Evolutionary conservation across 2,113 vertebrate species (phyloP), one percentile per base, ranked within the genome.

Genomic region (Halcyon senegalensis): DNA sequence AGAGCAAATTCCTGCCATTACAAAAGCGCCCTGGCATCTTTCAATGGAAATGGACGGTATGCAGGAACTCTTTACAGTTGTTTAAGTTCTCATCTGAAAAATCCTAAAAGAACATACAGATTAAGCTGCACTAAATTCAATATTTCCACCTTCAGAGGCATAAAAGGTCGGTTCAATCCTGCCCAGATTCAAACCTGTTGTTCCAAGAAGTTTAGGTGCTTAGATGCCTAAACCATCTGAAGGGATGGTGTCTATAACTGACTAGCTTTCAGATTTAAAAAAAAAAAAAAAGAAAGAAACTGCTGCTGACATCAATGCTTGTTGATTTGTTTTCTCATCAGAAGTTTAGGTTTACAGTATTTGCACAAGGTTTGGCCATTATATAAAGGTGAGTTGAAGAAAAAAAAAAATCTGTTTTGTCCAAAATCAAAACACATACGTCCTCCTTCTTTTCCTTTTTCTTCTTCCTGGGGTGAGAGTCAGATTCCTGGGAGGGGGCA

Each of bases 401-500:
- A 97, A 97, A 98, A 96, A 97, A 24, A 51, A 97, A 98, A 89
- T 97, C 85, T 95, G 95, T 90, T 87, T 93, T 97, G 95, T 97
- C 97, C 98, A 97, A 98, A 98, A 97, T 97, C 96, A 98, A 96
- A 97, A 98, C 97, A 95, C 96, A 91, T 98, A 99, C 99, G 98
- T 99, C 99, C 97, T 99, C 99, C 97, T 99, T 99, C 98, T 99
- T 99, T 97, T 99, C 99, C 95, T 99, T 99, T 97, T 98, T 99
- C 97, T 99, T 99, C 97, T 99, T 99, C 96, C 99, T 98, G 68
- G 99, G 99, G 73, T 99, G 99, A 88, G 99, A 98, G 90, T 99
- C 99, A 60, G 99, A 99, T 76, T 99, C 99, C 96, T 98, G 98
- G 55, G 99, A 99, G 16, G 99, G 99, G 66, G 99, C 99, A 91